Evolutionary conservation across 2,888 invertebrate species (phyloP).

Genomic region (Nezara viridula): DNA sequence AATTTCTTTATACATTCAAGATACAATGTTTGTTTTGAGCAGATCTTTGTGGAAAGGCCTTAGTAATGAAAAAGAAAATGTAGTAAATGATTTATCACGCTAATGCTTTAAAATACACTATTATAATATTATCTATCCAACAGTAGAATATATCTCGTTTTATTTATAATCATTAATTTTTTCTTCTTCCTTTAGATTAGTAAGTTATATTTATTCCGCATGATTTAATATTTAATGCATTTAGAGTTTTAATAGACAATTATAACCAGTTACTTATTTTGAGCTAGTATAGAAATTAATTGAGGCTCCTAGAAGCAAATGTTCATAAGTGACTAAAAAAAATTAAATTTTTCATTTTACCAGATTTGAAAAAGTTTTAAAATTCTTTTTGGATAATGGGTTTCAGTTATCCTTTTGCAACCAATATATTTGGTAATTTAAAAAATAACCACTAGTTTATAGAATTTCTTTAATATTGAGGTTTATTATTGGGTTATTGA

Average conservation of each 20-base stretch:
- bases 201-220: constrained; percentile 12
- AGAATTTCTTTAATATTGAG: too few species aligned
- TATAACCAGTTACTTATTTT: constrained; percentile 4
- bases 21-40: neutral
- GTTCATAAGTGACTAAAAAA: too few species aligned
- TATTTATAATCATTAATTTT: neutral
- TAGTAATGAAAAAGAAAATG: neutral
- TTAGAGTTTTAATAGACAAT: neutral
- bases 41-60: neutral
- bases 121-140: neutral
- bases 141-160: neutral
- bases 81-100: neutral
- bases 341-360: too few species aligned
- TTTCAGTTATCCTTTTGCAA: too few species aligned
- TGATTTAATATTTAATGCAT: constrained; percentile 8
- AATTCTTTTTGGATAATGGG: too few species aligned
- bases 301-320: too few species aligned
- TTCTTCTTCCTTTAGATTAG: constrained; percentile 1
- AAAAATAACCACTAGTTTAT: too few species aligned
- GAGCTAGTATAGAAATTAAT: neutral
- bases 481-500: too few species aligned
- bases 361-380: too few species aligned
- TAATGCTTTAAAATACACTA: neutral
- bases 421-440: too few species aligned
- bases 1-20: too few species aligned